Conservation (phyloP, 35 echinoderm and acorn worm species). For the Ophioderma brevispina region DNA sequence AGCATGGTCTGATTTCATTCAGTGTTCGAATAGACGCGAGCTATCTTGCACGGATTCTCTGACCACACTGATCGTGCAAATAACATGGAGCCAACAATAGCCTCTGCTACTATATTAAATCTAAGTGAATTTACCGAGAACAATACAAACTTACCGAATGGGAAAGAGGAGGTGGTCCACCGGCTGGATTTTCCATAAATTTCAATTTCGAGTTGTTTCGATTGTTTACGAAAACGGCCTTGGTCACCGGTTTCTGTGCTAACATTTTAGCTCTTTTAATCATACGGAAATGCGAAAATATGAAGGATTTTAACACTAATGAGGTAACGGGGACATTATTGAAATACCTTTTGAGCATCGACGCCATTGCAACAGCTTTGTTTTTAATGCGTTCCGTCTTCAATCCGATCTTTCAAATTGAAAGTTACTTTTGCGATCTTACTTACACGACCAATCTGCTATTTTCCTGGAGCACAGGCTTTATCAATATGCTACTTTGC, state of each 20-base stretch:
- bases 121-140: too few species aligned
- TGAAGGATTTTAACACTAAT: neutral
- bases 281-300: neutral
- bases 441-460: neutral
- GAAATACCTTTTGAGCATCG: neutral
- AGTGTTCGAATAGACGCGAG: too few species aligned
- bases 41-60: too few species aligned
- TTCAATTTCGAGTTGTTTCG: too few species aligned
- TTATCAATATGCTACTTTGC: neutral
- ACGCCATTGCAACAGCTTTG: neutral
- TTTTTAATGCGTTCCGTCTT: neutral
- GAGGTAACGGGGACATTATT: neutral
- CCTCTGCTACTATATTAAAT: too few species aligned
- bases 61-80: too few species aligned
- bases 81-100: too few species aligned
- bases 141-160: too few species aligned
- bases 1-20: too few species aligned
- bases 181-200: too few species aligned
- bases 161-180: too few species aligned
- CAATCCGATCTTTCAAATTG: neutral
- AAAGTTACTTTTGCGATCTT: neutral
- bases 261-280: neutral
- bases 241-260: neutral
- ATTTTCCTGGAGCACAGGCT: neutral
- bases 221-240: too few species aligned